Evolutionary conservation across 2,113 vertebrate genomes (phyloP), one percentile per base, ranked within the genome.

Genomic region (Lagopus muta): DNA sequence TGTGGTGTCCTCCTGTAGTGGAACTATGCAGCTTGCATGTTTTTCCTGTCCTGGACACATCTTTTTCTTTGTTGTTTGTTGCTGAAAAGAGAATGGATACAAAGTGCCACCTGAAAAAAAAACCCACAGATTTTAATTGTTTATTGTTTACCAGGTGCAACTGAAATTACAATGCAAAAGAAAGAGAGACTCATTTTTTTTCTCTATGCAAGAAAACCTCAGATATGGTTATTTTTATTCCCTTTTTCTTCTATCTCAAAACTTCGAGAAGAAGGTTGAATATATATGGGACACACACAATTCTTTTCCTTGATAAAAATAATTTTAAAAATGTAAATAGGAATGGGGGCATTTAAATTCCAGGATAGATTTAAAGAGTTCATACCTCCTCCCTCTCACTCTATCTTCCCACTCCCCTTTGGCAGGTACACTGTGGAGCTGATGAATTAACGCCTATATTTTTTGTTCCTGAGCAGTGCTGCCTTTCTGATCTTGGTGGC

Each of bases 401-500:
- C 34, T 65, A 18, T 94, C 60, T 95, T 94, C 88, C 34, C 92
- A 92, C 88, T 89, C 93, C 28, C 62, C 66, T 42, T 95, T 91
- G 94, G 61, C 86, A 78, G 87, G 84, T 96, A 94, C 89, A 61
- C 69, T 65, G 91, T 66, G 83, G 55, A 75, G 61, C 82, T 73
- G 72, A 13, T 47, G 86, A 88, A 83, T 60, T 74, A 74, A 24
- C 95, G 82, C 78, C 75, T 89, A 76, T 90, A 89, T 94, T 92
- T 96, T 94, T 77, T 91, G 50, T 82, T 86, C 1, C 78, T 88
- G 64, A 92, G 79, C 22, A 54, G 40, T 87, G 71, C 67, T 54
- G 89, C 76, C 45, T 47, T 89, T 89, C 82, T 89, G 75, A 89
- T 83, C 82, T 87, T 85, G 82, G 82, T 92, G 93, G 89, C 88